Percentiles rank a stretch among this genome's conserved stretches.
Conservation (phyloP, 1,140 invertebrate species). For the Mamestra configurata region DNA sequence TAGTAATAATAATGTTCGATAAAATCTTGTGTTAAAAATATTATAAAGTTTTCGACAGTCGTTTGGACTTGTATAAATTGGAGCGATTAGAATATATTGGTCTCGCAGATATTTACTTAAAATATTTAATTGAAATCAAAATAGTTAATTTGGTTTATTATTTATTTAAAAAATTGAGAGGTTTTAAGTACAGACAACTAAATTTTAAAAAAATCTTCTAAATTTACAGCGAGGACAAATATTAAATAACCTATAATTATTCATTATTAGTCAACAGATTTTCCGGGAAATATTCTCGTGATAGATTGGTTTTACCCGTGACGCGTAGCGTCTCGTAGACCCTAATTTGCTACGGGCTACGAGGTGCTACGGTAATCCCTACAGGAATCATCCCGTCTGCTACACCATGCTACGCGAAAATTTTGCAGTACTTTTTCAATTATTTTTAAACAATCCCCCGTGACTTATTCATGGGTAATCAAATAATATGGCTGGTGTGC, state of each 20-base stretch:
- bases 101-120: background rate
- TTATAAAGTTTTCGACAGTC: background rate
- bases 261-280: background rate
- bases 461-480: background rate
- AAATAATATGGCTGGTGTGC: background rate
- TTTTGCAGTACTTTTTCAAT: background rate
- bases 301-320: constrained; percentile 19
- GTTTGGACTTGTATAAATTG: background rate
- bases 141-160: too few species aligned
- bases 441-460: background rate
- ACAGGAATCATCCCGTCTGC: background rate
- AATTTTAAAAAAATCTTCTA: background rate
- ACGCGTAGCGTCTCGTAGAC: constrained; percentile 8
- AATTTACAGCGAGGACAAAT: background rate
- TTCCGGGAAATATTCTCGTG: background rate
- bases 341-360: background rate
- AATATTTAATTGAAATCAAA: background rate
- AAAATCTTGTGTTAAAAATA: background rate
- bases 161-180: background rate
- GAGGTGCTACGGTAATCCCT: background rate
- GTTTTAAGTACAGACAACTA: background rate
- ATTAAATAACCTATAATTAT: background rate
- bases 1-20: background rate
- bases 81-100: background rate
- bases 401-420: background rate